Evolutionary conservation across 37 sponge, comb jelly and placozoan genomes (phyloP).

Genomic region (Dysidea cf. avara): DNA sequence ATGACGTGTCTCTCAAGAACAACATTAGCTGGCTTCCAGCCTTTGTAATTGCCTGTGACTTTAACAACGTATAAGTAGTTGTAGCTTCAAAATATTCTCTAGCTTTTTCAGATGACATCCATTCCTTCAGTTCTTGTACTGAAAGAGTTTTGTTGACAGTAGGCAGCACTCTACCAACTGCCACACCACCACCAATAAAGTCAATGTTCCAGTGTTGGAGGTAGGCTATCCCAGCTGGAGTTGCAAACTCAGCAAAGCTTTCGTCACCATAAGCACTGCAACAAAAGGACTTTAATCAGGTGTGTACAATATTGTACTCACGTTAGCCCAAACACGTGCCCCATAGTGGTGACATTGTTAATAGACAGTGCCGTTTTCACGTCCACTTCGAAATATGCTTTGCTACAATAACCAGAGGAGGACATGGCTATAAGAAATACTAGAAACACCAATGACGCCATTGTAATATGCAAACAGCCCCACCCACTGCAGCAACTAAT

Average conservation of each 20-base stretch:
- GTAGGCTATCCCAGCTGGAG: neutral
- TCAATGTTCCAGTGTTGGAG: slow-evolving; percentile 11
- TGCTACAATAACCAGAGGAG: no score
- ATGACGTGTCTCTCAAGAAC: slow-evolving; percentile 2
- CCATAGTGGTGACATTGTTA: slow-evolving; percentile 3
- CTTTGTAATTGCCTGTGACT: neutral
- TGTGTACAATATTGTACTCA: neutral
- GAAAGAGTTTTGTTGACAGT: neutral
- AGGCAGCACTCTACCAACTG: slow-evolving; percentile 6
- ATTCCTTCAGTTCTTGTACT: slow-evolving; percentile 5
- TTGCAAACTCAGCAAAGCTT: neutral
- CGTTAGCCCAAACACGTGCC: slow-evolving; percentile 41
- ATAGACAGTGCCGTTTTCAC: slow-evolving; percentile 10
- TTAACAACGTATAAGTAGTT: neutral
- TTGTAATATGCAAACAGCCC: no score
- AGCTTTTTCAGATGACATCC: slow-evolving; percentile 6
- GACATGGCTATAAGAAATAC: no score
- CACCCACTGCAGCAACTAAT: no score
- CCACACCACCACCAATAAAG: neutral
- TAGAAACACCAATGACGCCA: no score
- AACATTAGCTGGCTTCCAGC: slow-evolving; percentile 10
- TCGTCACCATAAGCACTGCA: neutral
- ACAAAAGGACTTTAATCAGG: neutral
- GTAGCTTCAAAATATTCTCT: neutral
- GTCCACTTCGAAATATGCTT: neutral